phyloP scores from a whole-genome alignment of 1,140 invertebrate genomes.

The Ditylenchus dipsaci region DNA sequence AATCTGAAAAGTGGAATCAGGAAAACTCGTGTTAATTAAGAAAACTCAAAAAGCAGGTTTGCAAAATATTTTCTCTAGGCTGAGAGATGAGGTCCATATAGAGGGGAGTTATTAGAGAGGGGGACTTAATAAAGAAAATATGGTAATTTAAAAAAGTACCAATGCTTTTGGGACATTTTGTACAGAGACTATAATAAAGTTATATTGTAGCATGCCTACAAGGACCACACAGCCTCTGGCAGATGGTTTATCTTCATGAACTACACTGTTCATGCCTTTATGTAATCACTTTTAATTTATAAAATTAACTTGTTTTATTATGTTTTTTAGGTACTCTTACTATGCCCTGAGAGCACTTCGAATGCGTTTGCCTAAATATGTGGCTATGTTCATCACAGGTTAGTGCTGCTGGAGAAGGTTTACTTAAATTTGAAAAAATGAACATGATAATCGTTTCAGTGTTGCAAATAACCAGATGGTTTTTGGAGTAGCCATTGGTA shows the following conservation, averaged over 20 bases:
- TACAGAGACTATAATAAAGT: too few relatives aligned
- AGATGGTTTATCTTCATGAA: constrained; percentile 99
- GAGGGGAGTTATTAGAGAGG: too few relatives aligned
- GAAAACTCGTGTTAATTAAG: too few relatives aligned
- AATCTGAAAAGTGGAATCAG: too few relatives aligned
- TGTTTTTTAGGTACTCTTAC: constrained; percentile 91
- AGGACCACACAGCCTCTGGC: constrained; percentile 87
- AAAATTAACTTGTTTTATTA: too few relatives aligned
- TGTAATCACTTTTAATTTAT: constrained; percentile 6
- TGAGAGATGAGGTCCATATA: too few relatives aligned
- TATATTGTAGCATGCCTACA: constrained; percentile 73
- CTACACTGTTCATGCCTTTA: constrained; percentile 71
- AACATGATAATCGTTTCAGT: neutral
- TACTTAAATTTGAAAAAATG: neutral
- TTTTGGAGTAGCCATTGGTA: constrained; percentile 80
- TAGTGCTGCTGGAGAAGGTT: neutral
- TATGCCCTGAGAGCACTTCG: constrained; percentile 78
- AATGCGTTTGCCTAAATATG: constrained; percentile 76
- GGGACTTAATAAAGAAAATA: too few relatives aligned
- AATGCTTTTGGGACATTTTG: too few relatives aligned
- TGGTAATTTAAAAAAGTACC: too few relatives aligned
- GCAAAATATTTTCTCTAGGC: too few relatives aligned
- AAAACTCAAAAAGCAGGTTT: too few relatives aligned
- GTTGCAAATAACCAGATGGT: constrained; percentile 91
- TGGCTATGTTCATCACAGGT: constrained; percentile 86